A percentile compares a stretch with the other conserved stretches of the same genome.
phyloP scores from a whole-genome alignment of 2,113 vertebrate genomes.

The Speoplatyrhinus poulsoni region DNA sequence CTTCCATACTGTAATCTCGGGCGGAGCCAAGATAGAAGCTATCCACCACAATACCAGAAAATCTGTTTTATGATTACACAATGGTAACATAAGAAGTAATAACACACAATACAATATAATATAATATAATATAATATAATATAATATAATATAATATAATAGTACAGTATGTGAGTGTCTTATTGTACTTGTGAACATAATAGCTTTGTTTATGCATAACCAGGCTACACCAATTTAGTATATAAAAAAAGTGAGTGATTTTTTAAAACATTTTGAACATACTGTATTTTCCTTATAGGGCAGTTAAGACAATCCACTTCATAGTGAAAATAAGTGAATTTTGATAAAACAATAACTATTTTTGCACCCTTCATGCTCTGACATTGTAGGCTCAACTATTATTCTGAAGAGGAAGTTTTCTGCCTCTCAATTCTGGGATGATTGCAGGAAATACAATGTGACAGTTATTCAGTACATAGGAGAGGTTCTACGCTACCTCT shows the following conservation, averaged over 20 bases:
- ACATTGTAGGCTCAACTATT: slow-evolving; percentile 79
- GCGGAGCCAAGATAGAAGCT: background rate
- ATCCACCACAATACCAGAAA: background rate
- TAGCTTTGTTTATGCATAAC: background rate
- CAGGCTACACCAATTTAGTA: background rate
- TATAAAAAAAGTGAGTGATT: background rate
- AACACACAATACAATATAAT: too few relatives aligned
- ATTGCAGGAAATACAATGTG: slow-evolving; percentile 84
- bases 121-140: too few relatives aligned
- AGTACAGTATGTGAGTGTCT: background rate
- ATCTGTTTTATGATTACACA: too few relatives aligned
- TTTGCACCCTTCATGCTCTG: background rate
- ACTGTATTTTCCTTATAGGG: too few relatives aligned
- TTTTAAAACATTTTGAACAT: background rate
- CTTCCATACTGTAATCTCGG: too few relatives aligned
- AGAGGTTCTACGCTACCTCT: slow-evolving; percentile 86
- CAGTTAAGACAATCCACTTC: too few relatives aligned
- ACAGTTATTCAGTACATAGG: slow-evolving; percentile 89
- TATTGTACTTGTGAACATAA: background rate
- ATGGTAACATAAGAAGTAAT: too few relatives aligned
- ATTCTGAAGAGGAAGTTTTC: slow-evolving; percentile 85
- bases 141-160: too few relatives aligned
- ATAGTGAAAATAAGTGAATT: background rate
- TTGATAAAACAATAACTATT: background rate
- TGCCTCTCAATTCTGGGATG: slow-evolving; percentile 89